Evolutionary conservation across 2,797 vertebrate species (phyloP).

Genomic region (Platyrinchus mystaceus): DNA sequence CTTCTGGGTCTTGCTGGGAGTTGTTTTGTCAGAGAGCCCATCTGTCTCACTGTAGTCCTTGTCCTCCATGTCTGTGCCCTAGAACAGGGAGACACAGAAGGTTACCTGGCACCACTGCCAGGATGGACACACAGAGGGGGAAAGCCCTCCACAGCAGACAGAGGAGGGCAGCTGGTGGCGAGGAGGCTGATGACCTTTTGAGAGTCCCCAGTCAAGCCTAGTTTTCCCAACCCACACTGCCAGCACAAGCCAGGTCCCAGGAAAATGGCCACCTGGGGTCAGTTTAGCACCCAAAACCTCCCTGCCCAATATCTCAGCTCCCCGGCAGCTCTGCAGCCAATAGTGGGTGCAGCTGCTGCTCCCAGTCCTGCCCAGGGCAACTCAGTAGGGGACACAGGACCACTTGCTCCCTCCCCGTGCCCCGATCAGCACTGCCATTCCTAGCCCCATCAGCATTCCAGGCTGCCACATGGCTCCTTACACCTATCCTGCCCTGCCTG

Average conservation of each 20-base stretch:
- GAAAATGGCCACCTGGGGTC: background rate
- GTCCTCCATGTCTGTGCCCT: slow-evolving; percentile 83
- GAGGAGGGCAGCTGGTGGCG: background rate
- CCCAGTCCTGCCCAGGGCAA: background rate
- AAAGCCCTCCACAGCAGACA: background rate
- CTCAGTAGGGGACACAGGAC: rapidly evolving
- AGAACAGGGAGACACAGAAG: background rate
- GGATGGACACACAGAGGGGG: background rate
- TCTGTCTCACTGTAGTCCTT: slow-evolving; percentile 81
- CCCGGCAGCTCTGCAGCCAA: rapidly evolving
- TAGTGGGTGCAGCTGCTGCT: rapidly evolving
- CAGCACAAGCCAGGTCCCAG: background rate
- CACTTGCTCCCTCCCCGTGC: rapidly evolving
- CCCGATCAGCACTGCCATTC: background rate
- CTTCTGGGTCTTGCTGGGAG: slow-evolving; percentile 90
- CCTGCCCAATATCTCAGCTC: background rate
- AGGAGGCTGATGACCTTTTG: background rate
- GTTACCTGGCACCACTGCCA: background rate
- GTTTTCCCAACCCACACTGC: rapidly evolving
- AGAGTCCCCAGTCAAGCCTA: background rate
- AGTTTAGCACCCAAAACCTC: background rate
- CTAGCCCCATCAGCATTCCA: background rate
- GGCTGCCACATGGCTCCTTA: background rate
- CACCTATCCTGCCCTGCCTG: background rate
- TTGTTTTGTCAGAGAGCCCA: slow-evolving; percentile 89